Percentiles rank a stretch among this genome's conserved stretches.
Conservation (phyloP, 2,113 vertebrate genomes). For the Phainopepla nitens region DNA sequence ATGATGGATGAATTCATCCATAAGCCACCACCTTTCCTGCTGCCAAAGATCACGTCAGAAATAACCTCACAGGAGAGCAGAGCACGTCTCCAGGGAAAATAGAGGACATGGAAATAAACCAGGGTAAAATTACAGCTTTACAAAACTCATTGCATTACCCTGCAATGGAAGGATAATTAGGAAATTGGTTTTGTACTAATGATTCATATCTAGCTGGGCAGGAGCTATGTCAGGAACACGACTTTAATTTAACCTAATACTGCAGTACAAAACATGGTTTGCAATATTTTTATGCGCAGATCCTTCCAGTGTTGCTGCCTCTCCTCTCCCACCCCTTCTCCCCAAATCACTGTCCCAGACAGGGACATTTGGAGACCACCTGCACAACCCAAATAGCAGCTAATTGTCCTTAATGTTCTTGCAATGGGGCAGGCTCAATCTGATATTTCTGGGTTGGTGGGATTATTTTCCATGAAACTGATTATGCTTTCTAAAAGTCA, state of each 20-base stretch:
- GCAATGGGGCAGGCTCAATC: not conserved
- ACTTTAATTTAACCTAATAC: not conserved
- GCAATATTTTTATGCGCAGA: not conserved
- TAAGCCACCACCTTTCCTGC: not conserved
- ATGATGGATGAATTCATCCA: not conserved
- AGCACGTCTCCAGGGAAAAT: not conserved
- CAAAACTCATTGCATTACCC: not conserved
- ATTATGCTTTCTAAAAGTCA: not conserved
- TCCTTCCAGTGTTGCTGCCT: not conserved
- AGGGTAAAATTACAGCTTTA: conserved; percentile 20
- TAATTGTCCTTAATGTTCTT: not conserved
- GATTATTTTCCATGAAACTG: not conserved
- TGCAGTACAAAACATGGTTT: not conserved
- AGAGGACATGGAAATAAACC: conserved; percentile 13
- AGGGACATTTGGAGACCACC: not conserved
- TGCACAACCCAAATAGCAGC: not conserved
- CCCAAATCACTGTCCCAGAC: not conserved
- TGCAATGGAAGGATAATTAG: conserved; percentile 48
- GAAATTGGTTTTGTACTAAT: conserved; percentile 33
- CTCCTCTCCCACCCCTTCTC: not conserved
- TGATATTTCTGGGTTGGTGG: not conserved
- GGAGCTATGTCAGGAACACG: not conserved
- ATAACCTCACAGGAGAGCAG: not conserved
- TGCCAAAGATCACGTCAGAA: not conserved
- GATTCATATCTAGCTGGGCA: conserved; percentile 27